Evolutionary conservation across 2,797 vertebrate genomes (phyloP), one percentile per base, ranked within the genome.

Genomic region (Rhodeus uyekii): DNA sequence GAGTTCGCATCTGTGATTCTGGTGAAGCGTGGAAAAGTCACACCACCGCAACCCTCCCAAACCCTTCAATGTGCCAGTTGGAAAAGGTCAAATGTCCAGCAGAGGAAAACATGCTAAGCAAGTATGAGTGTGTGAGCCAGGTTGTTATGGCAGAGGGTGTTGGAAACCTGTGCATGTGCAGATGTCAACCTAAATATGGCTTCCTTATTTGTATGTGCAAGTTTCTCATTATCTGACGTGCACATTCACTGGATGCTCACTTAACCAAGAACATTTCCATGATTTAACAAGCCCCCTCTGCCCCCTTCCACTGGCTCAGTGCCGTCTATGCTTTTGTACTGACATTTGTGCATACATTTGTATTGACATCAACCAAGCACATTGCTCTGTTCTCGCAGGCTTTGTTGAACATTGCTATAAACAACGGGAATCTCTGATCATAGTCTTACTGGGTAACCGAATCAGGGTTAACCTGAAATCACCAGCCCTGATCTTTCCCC

Each of bases 1-100:
- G 85, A 87, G 81, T 42, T 50, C 55, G 48, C 81, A 85, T 68
- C 78, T 80, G 84, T 67, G 84, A 80, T 83, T 80, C 73, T 36
- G 13, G 42, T 32, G 71, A 39, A 67, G 60, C 46, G 22, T 75
- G 80, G 19, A 44, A 75, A 65, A 58, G 71, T 81, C 80, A 75
- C 71, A 29, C 36, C 18, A 48, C 69, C 60, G 74, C 39, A 74
- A 81, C 79, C 79, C 32, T 34, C 69, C 58, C 44, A 74, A 63
- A 81, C 46, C 61, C 18, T 42, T 75, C 44, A 55, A 34, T 55
- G 80, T 67, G 61, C 61, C 80, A 44, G 61, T 65, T 81, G 83
- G 82, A 76, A 85, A 76, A 77, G 73, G 84, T 87, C 73, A 87
- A 50, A 76, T 34, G 72, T 65, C 72, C 50, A 42, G 80, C 58